phyloP scores from a whole-genome alignment of 2,888 invertebrate species.

The Euzophera pinguis region DNA sequence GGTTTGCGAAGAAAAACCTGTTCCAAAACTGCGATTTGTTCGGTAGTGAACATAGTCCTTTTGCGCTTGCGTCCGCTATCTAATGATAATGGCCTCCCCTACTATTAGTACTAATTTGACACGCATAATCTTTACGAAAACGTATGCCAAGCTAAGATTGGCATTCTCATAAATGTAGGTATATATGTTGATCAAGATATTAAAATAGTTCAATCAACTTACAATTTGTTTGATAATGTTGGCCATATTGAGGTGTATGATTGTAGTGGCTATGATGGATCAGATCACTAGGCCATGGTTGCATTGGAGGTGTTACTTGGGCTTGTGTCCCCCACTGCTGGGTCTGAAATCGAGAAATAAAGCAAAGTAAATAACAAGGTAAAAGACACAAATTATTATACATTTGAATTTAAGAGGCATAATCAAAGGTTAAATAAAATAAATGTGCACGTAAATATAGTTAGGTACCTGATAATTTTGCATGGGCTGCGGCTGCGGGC shows the following conservation, averaged over 20 bases:
- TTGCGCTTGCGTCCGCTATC: conserved; percentile 83
- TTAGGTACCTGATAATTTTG: too few relatives aligned
- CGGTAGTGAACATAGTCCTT: conserved; percentile 86
- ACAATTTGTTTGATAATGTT: background rate
- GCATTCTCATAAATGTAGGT: too few relatives aligned
- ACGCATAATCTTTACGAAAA: too few relatives aligned
- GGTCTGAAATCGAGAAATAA: background rate
- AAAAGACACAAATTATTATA: too few relatives aligned
- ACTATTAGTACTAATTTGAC: too few relatives aligned
- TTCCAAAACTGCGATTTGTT: conserved; percentile 85
- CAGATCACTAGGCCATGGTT: background rate
- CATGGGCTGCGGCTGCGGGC: too few relatives aligned
- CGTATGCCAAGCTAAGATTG: too few relatives aligned
- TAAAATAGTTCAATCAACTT: background rate
- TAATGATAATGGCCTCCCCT: too few relatives aligned
- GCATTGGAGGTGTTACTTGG: background rate
- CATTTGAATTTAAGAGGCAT: too few relatives aligned
- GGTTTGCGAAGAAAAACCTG: conserved; percentile 83
- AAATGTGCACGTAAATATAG: too few relatives aligned
- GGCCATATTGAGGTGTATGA: background rate
- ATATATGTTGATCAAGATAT: background rate
- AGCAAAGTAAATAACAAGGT: too few relatives aligned
- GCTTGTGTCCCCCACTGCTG: background rate
- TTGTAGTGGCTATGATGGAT: background rate
- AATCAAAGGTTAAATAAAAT: too few relatives aligned